Percentiles rank a stretch among this genome's conserved stretches.
Conservation (phyloP, 1,140 invertebrate species). For the Formica exsecta region DNA sequence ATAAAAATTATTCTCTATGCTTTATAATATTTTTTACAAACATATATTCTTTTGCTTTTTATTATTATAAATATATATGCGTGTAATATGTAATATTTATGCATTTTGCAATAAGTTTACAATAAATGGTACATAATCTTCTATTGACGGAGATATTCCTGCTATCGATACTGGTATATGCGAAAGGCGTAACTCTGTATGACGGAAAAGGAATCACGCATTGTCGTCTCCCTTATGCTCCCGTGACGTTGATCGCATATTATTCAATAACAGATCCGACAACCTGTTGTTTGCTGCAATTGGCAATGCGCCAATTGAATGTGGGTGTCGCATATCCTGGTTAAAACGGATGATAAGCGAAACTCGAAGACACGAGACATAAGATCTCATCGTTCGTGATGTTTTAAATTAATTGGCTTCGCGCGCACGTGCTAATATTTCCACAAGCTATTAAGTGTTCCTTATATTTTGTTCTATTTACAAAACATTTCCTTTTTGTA, state of each 20-base stretch:
- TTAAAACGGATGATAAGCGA: conserved; percentile 69
- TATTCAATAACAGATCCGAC: conserved; percentile 75
- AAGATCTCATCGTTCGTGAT: conserved; percentile 56
- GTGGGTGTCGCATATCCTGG: conserved; percentile 75
- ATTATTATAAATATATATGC: not conserved
- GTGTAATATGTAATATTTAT: not conserved
- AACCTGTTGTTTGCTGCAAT: conserved; percentile 78
- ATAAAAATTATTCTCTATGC: not conserved
- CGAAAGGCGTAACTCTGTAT: conserved; percentile 11
- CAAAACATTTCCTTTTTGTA: conserved; percentile 5
- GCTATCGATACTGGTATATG: not conserved
- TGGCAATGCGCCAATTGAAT: conserved; percentile 75
- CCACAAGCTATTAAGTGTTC: conserved; percentile 14
- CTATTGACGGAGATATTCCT: conserved; percentile 8
- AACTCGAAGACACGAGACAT: conserved; percentile 63
- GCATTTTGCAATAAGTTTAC: conserved; percentile 2
- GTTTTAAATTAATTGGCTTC: conserved; percentile 55
- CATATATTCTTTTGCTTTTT: not conserved
- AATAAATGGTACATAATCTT: not conserved
- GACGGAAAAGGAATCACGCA: conserved; percentile 77
- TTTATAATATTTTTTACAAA: not conserved
- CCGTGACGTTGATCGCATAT: conserved; percentile 76
- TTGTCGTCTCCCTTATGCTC: conserved; percentile 75
- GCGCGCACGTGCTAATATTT: conserved; percentile 14
- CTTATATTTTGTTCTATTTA: conserved; percentile 28